Percentiles rank a stretch among this genome's conserved stretches.
These are phyloP conservation scores for Lateolabrax maculatus DNA, from an alignment of 2,797 vertebrate genomes.

Conservation along the genomic window DNA sequence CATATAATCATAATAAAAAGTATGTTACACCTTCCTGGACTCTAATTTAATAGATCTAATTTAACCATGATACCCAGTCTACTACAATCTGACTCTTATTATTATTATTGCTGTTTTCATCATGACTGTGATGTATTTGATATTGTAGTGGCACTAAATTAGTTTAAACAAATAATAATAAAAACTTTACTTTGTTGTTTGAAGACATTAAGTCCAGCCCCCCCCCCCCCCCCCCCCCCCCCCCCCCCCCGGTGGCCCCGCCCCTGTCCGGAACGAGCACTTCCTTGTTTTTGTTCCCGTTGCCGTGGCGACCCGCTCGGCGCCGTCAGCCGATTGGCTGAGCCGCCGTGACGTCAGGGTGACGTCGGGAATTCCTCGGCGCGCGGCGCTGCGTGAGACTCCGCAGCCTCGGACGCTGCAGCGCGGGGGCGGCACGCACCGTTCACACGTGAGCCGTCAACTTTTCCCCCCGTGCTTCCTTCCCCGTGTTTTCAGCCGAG, in stretches of 20 bases:
- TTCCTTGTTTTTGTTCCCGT: slow-evolving; percentile 56
- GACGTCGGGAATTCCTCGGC: slow-evolving; percentile 80
- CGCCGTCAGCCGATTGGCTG: slow-evolving; percentile 71
- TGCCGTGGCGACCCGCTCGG: slow-evolving; percentile 66
- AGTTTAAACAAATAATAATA: too few species aligned
- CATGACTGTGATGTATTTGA: not conserved
- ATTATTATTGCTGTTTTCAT: too few species aligned
- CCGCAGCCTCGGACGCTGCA: slow-evolving; percentile 23
- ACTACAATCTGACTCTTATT: too few species aligned
- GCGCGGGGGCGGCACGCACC: slow-evolving; percentile 58
- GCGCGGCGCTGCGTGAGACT: slow-evolving; percentile 27
- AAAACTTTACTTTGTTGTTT: too few species aligned
- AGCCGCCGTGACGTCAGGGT: slow-evolving; percentile 62
- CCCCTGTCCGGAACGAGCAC: not conserved
- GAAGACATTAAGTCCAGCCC: too few species aligned
- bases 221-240: not conserved
- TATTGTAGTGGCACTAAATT: too few species aligned
- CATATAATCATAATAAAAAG: not conserved
- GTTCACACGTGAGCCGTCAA: slow-evolving; percentile 68
- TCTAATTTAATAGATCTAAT: too few species aligned
- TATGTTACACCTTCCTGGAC: not conserved
- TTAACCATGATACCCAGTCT: too few species aligned
- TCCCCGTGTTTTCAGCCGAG: slow-evolving; percentile 34
- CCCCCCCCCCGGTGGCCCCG: not conserved
- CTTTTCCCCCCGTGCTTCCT: too few species aligned